Evolutionary conservation across 2,113 vertebrate species (phyloP).

Genomic region (Gymnocephalus cernua): DNA sequence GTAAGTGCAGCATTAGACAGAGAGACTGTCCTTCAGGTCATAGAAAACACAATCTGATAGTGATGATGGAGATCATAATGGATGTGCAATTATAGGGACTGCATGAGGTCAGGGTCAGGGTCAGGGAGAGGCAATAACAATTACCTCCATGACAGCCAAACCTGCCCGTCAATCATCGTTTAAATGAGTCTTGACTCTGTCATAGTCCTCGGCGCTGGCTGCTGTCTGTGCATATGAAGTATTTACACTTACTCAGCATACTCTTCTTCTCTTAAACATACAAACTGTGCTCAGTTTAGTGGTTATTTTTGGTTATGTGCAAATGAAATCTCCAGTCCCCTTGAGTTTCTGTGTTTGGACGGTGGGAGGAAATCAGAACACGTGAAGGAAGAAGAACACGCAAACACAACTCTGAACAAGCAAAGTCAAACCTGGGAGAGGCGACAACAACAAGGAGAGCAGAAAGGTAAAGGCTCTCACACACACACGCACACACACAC

Average conservation of each 20-base stretch:
- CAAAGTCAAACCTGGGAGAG: background rate
- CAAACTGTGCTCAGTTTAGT: too few relatives aligned
- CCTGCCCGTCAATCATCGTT: background rate
- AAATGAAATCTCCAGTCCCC: background rate
- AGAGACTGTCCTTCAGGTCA: background rate
- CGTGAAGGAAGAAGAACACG: background rate
- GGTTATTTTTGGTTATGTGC: too few relatives aligned
- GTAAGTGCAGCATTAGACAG: background rate
- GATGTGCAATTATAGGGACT: background rate
- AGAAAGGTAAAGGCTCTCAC: background rate
- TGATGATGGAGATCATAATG: constrained; percentile 12
- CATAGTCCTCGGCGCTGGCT: background rate
- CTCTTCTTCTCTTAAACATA: too few relatives aligned
- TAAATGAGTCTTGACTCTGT: constrained; percentile 19
- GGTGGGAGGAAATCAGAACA: background rate
- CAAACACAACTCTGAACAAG: background rate
- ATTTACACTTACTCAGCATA: background rate
- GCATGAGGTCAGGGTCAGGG: constrained; percentile 25
- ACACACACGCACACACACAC: background rate
- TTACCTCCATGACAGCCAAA: background rate
- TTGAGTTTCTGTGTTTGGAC: background rate
- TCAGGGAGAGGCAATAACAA: constrained; percentile 8
- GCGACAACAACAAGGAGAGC: background rate
- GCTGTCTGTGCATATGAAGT: background rate
- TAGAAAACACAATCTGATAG: constrained; percentile 23